These are phyloP conservation scores for Galbula dea DNA, from an alignment of 2,113 vertebrate species.

Conservation along the genomic window DNA sequence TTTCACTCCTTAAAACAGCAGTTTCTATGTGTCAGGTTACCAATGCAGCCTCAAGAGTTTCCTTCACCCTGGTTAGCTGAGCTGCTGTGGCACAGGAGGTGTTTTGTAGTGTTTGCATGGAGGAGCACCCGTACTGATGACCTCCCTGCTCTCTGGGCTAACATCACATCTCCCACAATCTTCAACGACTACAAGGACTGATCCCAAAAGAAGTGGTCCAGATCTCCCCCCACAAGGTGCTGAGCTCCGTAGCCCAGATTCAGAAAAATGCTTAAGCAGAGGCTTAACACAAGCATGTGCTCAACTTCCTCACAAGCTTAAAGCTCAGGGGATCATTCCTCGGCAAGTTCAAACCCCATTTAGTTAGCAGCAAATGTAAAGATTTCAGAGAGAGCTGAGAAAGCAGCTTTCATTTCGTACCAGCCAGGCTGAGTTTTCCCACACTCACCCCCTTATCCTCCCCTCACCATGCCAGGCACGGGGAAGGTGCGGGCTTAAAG, in stretches of 20 bases:
- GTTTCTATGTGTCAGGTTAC: neutral
- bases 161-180: neutral
- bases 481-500: neutral
- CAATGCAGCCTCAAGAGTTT: neutral
- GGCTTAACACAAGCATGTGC: neutral
- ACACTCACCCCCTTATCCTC: neutral
- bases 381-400: neutral
- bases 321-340: neutral
- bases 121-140: neutral
- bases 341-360: neutral
- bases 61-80: neutral
- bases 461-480: neutral
- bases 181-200: neutral
- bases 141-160: neutral
- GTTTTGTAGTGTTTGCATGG: neutral
- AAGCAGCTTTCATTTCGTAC: neutral
- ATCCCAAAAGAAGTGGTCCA: neutral
- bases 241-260: neutral
- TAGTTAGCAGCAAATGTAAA: neutral
- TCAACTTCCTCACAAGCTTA: neutral
- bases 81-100: rapidly evolving
- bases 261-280: neutral
- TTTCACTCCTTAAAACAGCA: neutral
- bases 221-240: neutral
- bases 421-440: too few species aligned